Conservation (phyloP, 2,797 vertebrate genomes). For the Monodelphis domestica region DNA sequence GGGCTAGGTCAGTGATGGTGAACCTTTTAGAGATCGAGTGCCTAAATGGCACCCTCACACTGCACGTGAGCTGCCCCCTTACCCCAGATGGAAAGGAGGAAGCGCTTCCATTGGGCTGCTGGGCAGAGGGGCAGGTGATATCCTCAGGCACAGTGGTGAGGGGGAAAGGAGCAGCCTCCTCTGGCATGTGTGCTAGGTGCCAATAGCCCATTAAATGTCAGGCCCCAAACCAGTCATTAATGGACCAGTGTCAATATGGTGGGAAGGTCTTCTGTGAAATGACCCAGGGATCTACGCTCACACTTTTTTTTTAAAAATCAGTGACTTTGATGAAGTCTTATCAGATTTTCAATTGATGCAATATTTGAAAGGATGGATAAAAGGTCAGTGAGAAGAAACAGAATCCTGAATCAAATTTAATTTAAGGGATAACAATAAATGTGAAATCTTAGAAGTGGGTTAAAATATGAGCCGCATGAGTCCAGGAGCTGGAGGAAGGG, state of each 20-base stretch:
- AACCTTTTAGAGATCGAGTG: too few species aligned
- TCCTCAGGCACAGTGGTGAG: too few species aligned
- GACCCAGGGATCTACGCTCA: neutral
- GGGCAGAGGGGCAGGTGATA: too few species aligned
- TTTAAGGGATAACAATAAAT: neutral
- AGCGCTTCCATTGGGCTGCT: too few species aligned
- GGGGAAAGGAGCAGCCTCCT: too few species aligned
- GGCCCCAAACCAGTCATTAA: neutral
- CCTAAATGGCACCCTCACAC: too few species aligned
- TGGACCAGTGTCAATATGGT: neutral
- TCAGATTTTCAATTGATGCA: neutral
- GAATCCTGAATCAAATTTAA: neutral
- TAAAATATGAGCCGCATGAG: neutral
- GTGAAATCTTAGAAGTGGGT: neutral
- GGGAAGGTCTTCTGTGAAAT: neutral
- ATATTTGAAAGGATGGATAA: neutral
- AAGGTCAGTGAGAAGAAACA: too few species aligned
- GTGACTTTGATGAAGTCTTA: neutral
- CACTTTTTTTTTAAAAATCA: neutral
- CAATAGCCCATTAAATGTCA: neutral
- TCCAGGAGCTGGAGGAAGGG: neutral
- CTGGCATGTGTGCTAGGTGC: too few species aligned
- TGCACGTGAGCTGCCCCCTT: too few species aligned
- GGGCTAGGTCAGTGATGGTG: too few species aligned
- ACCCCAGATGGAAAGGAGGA: too few species aligned